phyloP scores from a whole-genome alignment of 2,888 invertebrate species.

The Andrena chrysosceles region DNA sequence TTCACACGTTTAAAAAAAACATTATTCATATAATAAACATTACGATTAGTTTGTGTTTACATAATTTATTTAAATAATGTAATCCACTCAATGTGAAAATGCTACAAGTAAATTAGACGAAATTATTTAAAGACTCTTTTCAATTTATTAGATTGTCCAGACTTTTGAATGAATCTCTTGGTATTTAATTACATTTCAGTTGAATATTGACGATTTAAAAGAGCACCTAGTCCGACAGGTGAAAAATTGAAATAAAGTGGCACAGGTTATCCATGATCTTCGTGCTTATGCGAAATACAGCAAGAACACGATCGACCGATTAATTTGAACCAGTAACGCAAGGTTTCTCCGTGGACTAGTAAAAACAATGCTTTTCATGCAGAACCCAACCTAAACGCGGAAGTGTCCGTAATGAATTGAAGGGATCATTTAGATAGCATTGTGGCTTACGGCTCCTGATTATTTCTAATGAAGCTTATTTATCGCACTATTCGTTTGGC shows the following conservation, averaged over 20 bases:
- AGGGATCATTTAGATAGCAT: slow-evolving; percentile 70
- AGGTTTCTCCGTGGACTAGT: slow-evolving; percentile 12
- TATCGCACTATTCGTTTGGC: slow-evolving; percentile 66
- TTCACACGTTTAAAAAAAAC: no score
- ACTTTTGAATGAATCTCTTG: not conserved
- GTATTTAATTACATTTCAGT: not conserved
- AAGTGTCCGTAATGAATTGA: slow-evolving; percentile 64
- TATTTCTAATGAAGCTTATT: slow-evolving; percentile 76
- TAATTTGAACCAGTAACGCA: slow-evolving; percentile 6
- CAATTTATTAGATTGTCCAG: no score
- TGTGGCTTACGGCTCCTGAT: slow-evolving; percentile 66
- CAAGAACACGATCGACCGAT: slow-evolving; percentile 24
- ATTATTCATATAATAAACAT: no score
- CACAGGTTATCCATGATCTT: slow-evolving; percentile 12
- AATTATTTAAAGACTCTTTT: no score
- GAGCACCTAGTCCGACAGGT: not conserved
- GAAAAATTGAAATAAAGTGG: not conserved
- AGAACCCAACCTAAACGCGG: slow-evolving; percentile 43
- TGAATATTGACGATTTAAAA: not conserved
- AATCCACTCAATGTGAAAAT: no score
- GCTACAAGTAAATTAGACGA: no score
- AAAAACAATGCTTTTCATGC: slow-evolving; percentile 47
- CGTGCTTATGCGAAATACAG: not conserved
- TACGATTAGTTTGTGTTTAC: no score
- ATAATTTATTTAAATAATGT: no score